phyloP scores from a whole-genome alignment of 2,888 invertebrate species.

The Leptopterna dolabrata region DNA sequence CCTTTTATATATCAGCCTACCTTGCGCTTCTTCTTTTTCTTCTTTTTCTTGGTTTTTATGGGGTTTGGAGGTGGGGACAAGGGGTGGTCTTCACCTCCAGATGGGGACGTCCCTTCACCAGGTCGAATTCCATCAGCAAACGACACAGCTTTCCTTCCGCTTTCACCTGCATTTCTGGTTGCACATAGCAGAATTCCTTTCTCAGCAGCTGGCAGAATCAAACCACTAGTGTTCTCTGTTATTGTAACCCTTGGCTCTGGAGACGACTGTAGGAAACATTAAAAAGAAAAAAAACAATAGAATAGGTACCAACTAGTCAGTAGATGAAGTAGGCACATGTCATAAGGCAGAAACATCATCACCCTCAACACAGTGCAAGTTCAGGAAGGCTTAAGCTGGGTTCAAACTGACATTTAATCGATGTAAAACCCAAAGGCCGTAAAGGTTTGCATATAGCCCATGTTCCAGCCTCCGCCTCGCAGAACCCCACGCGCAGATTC shows the following conservation, averaged over 20 bases:
- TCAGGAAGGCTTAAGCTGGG: no score
- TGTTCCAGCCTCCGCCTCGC: no score
- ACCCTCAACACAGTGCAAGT: no score
- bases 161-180: slow-evolving; percentile 10
- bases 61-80: slow-evolving; percentile 73
- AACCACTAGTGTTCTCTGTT: slow-evolving; percentile 9
- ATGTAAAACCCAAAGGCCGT: no score
- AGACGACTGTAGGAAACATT: neutral
- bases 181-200: slow-evolving; percentile 70
- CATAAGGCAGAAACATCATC: no score
- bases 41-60: slow-evolving; percentile 69
- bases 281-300: neutral
- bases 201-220: slow-evolving; percentile 67
- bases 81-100: slow-evolving; percentile 72
- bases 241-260: neutral
- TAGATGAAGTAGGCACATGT: no score
- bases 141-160: slow-evolving; percentile 68
- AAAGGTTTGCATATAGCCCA: no score
- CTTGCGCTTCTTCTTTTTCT: slow-evolving; percentile 67
- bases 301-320: neutral
- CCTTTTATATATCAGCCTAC: no score
- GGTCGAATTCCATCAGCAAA: slow-evolving; percentile 74
- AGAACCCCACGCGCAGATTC: no score
- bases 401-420: no score
- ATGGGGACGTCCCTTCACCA: slow-evolving; percentile 68